A percentile compares a stretch with the other conserved stretches of the same genome.
phyloP scores from a whole-genome alignment of 2,113 vertebrate species.

The Myotis yumanensis region DNA sequence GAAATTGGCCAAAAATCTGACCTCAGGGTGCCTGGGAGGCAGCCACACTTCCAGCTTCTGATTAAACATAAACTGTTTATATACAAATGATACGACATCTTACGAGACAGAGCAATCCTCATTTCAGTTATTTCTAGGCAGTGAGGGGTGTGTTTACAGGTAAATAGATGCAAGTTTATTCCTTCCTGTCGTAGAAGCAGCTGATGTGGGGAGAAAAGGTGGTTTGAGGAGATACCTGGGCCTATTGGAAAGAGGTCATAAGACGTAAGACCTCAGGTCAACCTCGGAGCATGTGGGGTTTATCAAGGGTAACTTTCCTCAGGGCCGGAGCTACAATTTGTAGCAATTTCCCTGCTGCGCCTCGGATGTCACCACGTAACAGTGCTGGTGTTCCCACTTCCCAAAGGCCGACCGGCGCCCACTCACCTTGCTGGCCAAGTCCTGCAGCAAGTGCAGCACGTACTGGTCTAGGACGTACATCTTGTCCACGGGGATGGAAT shows the following conservation, averaged over 20 bases:
- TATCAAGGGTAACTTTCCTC: neutral
- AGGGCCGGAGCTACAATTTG: neutral
- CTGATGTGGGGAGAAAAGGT: neutral
- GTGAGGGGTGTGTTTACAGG: neutral
- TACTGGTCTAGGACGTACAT: constrained; percentile 97
- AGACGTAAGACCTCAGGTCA: neutral
- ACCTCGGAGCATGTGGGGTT: too few relatives aligned
- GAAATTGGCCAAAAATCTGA: neutral
- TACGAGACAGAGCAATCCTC: neutral
- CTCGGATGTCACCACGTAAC: neutral
- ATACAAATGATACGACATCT: neutral
- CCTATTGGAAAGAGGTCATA: neutral
- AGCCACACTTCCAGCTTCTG: neutral
- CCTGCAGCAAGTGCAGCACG: constrained; percentile 93
- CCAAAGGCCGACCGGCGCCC: too few relatives aligned
- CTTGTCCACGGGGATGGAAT: constrained; percentile 88
- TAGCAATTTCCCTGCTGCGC: neutral
- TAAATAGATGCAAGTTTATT: neutral
- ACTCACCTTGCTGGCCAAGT: constrained; percentile 91
- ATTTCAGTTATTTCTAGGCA: neutral
- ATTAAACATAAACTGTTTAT: neutral
- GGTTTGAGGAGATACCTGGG: neutral
- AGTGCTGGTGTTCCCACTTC: neutral
- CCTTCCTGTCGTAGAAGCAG: neutral
- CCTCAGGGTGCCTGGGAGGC: too few relatives aligned